Evolutionary conservation across 2,888 invertebrate species (phyloP), one percentile per base, ranked within the genome.

Genomic region (Frankliniella intonsa): DNA sequence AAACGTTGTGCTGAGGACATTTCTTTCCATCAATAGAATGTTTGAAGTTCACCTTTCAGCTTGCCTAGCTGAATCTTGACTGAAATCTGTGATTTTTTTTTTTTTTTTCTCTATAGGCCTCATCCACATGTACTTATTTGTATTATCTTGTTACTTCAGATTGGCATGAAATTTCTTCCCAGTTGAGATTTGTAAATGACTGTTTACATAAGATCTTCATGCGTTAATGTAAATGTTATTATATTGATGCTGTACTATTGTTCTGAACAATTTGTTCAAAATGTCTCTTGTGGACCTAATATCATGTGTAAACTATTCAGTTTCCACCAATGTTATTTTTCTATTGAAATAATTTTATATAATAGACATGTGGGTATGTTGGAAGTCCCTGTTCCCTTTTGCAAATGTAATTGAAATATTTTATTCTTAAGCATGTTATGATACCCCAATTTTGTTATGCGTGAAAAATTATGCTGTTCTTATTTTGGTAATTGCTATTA

Each of bases 1-100:
- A 11, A 14, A 14, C 7, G 55, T 55, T 55, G 17, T 55, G 14
- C 55, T 55, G 14, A 19, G 17, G 38, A 55, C 14, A 55, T 55
- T 55, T 12, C 7, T 55, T 55, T 12, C 19, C 55, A 14, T 19
- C 14, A 12, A 14, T 55, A 55, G 55, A 11, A 12, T 19, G 10
- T 55, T 55, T 12, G 55, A 55, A 38, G 38, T 38, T 38, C 38
- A 38, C 38, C 38, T 38, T 38, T 38, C 38, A 38, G 38, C 38
- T 38, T 38, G 5, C 38, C 38, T 38, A 38, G 38, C 69, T 76
- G 69, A 76, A 76, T 38, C 25, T 76, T 76, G 22, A 38, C 25
- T 76, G 25, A 76, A 76, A 76, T 76, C 69, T 76, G 69, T 76
- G 69, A 76, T 76, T 76, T 62, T 10, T 7, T 62, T 62, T 62